phyloP scores from a whole-genome alignment of 2,888 invertebrate genomes.

The Lochmaea crataegi region DNA sequence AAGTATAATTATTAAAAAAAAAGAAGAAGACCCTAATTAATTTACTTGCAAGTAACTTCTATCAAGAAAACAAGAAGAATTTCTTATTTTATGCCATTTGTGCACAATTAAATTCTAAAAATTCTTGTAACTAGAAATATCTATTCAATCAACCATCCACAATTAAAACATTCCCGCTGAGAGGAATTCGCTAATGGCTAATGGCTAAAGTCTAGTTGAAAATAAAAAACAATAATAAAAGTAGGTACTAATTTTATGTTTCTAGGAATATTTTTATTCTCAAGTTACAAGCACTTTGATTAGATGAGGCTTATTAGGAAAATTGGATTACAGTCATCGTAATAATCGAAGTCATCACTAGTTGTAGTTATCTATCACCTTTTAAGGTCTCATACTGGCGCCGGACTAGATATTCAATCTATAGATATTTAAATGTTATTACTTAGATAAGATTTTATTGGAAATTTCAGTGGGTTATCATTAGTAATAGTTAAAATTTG shows the following conservation, averaged over 20 bases:
- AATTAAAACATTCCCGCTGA: not conserved
- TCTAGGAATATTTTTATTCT: constrained; percentile 1
- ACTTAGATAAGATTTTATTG: not conserved
- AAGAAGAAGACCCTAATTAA: too few relatives aligned
- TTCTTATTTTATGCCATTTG: too few relatives aligned
- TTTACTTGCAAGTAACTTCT: too few relatives aligned
- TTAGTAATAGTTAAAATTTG: not conserved
- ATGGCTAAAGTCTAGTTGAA: not conserved
- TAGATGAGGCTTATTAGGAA: not conserved
- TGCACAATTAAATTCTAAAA: too few relatives aligned
- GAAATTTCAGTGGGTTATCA: not conserved
- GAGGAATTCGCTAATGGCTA: not conserved
- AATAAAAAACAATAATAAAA: not conserved
- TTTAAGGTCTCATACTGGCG: not conserved
- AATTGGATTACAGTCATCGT: constrained; percentile 2
- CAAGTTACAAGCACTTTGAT: not conserved
- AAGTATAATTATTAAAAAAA: too few relatives aligned
- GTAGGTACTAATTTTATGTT: not conserved
- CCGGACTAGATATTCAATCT: constrained; percentile 3
- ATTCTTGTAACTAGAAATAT: too few relatives aligned
- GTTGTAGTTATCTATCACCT: not conserved
- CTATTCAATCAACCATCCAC: not conserved
- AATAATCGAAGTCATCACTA: not conserved
- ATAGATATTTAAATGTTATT: not conserved
- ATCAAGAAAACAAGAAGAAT: too few relatives aligned